Evolutionary conservation across 2,113 vertebrate genomes (phyloP).

Genomic region (Anolis carolinensis): DNA sequence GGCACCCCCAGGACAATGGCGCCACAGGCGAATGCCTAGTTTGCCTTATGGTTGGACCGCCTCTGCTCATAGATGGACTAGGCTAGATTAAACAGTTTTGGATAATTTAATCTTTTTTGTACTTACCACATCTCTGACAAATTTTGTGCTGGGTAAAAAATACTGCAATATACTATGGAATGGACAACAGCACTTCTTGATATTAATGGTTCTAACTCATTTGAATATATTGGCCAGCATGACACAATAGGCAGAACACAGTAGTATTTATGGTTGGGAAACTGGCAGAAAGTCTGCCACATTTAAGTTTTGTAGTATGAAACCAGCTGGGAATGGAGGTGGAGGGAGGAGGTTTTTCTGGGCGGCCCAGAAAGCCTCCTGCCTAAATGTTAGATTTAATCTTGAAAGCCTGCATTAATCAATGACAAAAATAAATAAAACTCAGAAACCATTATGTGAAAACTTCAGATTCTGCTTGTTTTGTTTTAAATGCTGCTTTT

Average conservation of each 20-base stretch:
- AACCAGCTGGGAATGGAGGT: no score
- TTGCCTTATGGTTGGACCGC: no score
- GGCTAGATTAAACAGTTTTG: background rate
- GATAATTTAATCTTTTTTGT: background rate
- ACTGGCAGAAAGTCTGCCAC: no score
- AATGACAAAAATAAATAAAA: background rate
- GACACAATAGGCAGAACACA: no score
- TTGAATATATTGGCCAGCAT: background rate
- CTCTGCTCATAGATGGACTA: no score
- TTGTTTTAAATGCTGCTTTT: slow-evolving; percentile 1
- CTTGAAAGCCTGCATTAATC: background rate
- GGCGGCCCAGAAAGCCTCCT: background rate
- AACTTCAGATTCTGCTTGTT: slow-evolving; percentile 24
- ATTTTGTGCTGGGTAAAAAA: no score
- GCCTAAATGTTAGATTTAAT: no score
- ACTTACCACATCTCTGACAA: background rate
- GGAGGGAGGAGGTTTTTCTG: no score
- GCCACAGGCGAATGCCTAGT: no score
- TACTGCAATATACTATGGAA: background rate
- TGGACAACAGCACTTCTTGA: background rate
- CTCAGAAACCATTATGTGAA: slow-evolving; percentile 14
- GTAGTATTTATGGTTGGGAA: no score
- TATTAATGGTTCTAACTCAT: background rate
- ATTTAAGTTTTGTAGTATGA: no score
- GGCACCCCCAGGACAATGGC: no score